A percentile compares a stretch with the other conserved stretches of the same genome.
Evolutionary conservation across 2,888 invertebrate species (phyloP).

Genomic region (Ichneumon xanthorius): DNA sequence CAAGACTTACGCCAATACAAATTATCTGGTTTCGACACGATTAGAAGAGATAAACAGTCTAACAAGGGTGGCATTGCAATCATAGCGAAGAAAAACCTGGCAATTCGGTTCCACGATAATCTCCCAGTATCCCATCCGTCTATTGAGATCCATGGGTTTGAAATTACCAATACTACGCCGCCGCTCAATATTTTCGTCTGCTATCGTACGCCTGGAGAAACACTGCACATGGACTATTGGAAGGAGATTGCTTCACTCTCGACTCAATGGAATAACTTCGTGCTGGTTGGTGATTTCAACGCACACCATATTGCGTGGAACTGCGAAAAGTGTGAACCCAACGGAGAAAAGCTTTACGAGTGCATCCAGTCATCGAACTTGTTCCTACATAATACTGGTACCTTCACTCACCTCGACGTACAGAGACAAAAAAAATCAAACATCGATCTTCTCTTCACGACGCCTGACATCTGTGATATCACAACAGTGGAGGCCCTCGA

Average conservation of each 20-base stretch:
- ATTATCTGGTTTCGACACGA: slow-evolving; percentile 20
- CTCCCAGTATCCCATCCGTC: slow-evolving; percentile 7
- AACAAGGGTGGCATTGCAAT: slow-evolving; percentile 29
- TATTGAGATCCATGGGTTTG: slow-evolving; percentile 31
- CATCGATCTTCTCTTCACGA: slow-evolving; percentile 48
- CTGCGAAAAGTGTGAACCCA: slow-evolving; percentile 29
- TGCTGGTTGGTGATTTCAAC: slow-evolving; percentile 34
- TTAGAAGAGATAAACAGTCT: slow-evolving; percentile 9
- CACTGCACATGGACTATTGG: slow-evolving; percentile 27
- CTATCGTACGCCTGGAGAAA: slow-evolving; percentile 35
- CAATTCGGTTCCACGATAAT: neutral
- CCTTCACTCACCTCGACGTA: slow-evolving; percentile 33
- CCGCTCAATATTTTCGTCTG: slow-evolving; percentile 33
- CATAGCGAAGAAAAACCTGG: slow-evolving; percentile 22
- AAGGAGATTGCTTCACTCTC: slow-evolving; percentile 18
- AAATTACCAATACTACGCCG: slow-evolving; percentile 45
- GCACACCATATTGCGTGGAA: slow-evolving; percentile 33
- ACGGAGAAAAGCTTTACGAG: slow-evolving; percentile 35
- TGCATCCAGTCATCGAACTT: slow-evolving; percentile 33
- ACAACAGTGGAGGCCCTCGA: slow-evolving; percentile 17
- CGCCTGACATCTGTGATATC: slow-evolving; percentile 37
- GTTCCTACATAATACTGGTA: slow-evolving; percentile 34
- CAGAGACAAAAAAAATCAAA: slow-evolving; percentile 50
- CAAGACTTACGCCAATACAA: slow-evolving; percentile 18
- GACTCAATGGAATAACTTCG: neutral